Base-by-base conservation (phyloP, 2,797 vertebrate genomes). In the Clarias fuscus region DNA sequence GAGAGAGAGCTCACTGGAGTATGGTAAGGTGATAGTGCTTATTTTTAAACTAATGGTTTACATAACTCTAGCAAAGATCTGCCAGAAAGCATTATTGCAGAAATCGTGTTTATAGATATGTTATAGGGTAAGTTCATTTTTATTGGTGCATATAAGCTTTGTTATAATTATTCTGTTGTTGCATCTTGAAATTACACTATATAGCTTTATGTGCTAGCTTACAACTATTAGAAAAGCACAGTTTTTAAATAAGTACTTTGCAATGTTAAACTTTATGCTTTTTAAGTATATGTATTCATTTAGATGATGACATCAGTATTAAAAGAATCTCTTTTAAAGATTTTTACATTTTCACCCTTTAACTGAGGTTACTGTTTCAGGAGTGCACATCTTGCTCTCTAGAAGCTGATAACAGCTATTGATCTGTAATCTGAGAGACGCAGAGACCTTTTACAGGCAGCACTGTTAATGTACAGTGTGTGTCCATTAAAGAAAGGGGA, bases 21-120 rank as follows among this genome's bases (percentile, higher is more conserved):
- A 88, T 88, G 88, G 88, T 90, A 90, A 87, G 88, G 71, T 71
- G 59, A 62, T 72, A 48, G 72, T 43, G 76, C 33, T 89, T 90
- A 67, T 83, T 75, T 87, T 80, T 80, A 2, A 62, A 40, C 10
- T 72, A 62, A 83, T 72, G 40, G 20, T 10, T 65, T 77, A 27
- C 17, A 61, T 85, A 85, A 70, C 58, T 48, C 48, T 62, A 27
- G 11, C 59, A 70, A 61, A 61, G 37, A 20, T 72, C 0, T 68
- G 37, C 53, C 14, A 18, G 10, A 37, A 83, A 27, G 62, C 68
- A 67, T 1, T 70, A 33, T 30, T 65, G 2, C 22, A 40, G 15
- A 56, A 78, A 68, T 53, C n/a, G 76, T 75, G 17, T 76, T 62
- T 64, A 67, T 48, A 22, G 59, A 67, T 48, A 43, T 3, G 11